Conservation (phyloP, 2,888 invertebrate species). For the Lottia scabra region DNA sequence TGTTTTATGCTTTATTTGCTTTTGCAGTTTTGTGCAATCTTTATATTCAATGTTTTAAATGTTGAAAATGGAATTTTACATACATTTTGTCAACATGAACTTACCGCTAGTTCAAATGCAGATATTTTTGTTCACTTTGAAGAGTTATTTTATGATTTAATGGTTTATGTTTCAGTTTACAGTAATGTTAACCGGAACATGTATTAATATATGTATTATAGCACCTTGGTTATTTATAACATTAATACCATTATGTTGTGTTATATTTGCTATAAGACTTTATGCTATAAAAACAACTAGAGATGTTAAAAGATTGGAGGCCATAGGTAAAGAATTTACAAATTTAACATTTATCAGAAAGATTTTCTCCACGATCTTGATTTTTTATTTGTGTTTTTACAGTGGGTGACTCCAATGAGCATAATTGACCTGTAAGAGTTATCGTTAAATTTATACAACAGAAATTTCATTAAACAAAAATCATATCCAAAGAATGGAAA, state of each 20-base stretch:
- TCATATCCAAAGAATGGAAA: too few species aligned
- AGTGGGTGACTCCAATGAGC: too few species aligned
- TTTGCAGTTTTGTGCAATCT: too few species aligned
- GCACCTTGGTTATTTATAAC: slow-evolving; percentile 73
- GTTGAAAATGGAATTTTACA: too few species aligned
- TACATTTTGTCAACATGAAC: too few species aligned
- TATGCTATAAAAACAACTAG: slow-evolving; percentile 84
- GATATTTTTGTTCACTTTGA: too few species aligned
- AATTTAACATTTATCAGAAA: not conserved
- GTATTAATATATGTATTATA: slow-evolving; percentile 74
- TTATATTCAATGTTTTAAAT: too few species aligned
- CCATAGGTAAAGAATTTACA: slow-evolving; percentile 63
- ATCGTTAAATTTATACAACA: too few species aligned
- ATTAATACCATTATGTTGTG: slow-evolving; percentile 73
- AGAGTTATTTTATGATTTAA: not conserved
- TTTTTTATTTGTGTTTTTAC: slow-evolving; percentile 7
- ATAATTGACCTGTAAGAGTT: too few species aligned
- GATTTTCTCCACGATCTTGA: not conserved
- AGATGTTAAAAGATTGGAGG: slow-evolving; percentile 76
- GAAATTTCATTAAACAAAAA: too few species aligned
- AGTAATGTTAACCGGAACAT: not conserved
- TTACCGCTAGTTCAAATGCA: too few species aligned
- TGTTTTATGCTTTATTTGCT: too few species aligned
- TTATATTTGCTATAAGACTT: slow-evolving; percentile 72
- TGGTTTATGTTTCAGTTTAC: not conserved